phyloP scores from a whole-genome alignment of 1,140 invertebrate species.

The Drosophila ficusphila region DNA sequence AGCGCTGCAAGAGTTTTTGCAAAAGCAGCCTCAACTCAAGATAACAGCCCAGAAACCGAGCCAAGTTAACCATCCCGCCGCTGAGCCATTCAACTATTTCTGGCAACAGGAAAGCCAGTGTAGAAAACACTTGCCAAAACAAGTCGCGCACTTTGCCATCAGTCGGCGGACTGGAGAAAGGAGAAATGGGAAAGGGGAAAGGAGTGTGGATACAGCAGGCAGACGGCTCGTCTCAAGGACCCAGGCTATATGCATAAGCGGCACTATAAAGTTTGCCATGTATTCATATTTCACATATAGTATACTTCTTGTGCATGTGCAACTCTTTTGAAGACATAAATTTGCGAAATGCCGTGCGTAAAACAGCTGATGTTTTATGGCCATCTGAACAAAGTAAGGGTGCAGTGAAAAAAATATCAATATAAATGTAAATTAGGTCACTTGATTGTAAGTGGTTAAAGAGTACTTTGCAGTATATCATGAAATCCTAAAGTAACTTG shows the following conservation, averaged over 20 bases:
- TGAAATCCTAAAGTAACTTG: too few relatives aligned
- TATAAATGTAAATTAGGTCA: neutral
- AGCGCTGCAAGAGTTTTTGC: slow-evolving; percentile 7
- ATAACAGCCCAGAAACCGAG: slow-evolving; percentile 37
- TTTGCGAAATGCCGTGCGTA: slow-evolving; percentile 65
- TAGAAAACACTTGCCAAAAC: slow-evolving; percentile 70
- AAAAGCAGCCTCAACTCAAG: slow-evolving; percentile 8
- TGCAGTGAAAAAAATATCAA: slow-evolving; percentile 7
- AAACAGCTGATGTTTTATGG: slow-evolving; percentile 76
- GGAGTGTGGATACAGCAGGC: slow-evolving; percentile 5
- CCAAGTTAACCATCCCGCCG: slow-evolving; percentile 55
- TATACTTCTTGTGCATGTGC: slow-evolving; percentile 40
- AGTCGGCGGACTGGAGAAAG: slow-evolving; percentile 3
- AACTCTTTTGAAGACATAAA: slow-evolving; percentile 68
- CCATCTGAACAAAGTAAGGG: slow-evolving; percentile 24
- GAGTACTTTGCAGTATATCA: too few relatives aligned
- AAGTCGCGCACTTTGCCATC: slow-evolving; percentile 59
- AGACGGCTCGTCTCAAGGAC: slow-evolving; percentile 55
- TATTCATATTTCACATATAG: slow-evolving; percentile 26
- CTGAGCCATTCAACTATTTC: slow-evolving; percentile 39
- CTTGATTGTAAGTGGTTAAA: too few relatives aligned
- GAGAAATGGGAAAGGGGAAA: neutral
- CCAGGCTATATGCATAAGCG: slow-evolving; percentile 28
- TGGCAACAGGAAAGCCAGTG: slow-evolving; percentile 12
- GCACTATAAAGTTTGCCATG: slow-evolving; percentile 32